Base-by-base conservation (phyloP, 2,113 vertebrate genomes). In the Pteropus alecto region DNA sequence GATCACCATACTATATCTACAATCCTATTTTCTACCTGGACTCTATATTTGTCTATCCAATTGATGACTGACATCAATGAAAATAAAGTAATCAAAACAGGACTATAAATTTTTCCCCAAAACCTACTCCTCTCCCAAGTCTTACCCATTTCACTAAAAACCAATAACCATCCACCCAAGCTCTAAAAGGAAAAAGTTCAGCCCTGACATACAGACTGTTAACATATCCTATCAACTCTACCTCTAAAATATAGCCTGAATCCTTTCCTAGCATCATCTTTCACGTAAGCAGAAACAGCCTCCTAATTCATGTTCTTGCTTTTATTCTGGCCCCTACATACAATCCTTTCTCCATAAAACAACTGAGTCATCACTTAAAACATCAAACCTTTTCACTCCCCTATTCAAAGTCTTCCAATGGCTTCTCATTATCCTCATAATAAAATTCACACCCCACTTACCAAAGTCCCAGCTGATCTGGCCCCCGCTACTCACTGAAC, bases 311-410 rank as follows among this genome's bases (percentile, higher is more conserved):
- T 61, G 21, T 46, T 67, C 35, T 41, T 43, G 30, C 33, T 91
- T 87, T 76, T 58, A 67, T 83, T 73, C 82, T 97, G 71, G n/a
- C 46, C 76, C 35, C 67, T 68, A 70, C 5, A 21, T 67, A 85
- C 12, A 89, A 67, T 43, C 43, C 7, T 43, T 84, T 78, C 33
- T 81, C 73, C 58, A 46, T 10, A 79, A 26, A 83, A 43, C 35
- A 95, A 71, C 38, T 65, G 12, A 88, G 43, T 78, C 41, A 56
- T 82, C 33, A 35, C 68, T 35, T 81, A 85, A 87, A 94, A 56
- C 43, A 90, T 65, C 26, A 67, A 95, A 73, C n/a, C 21, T 74
- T 87, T 93, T 97, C n/a, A 88, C 4, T 87, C 38, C 9, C 78
- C 19, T 82, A 82, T 43, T 89, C 24, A 70, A 91, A 90, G 73